phyloP scores from a whole-genome alignment of 2,113 vertebrate species.

The Limanda limanda region DNA sequence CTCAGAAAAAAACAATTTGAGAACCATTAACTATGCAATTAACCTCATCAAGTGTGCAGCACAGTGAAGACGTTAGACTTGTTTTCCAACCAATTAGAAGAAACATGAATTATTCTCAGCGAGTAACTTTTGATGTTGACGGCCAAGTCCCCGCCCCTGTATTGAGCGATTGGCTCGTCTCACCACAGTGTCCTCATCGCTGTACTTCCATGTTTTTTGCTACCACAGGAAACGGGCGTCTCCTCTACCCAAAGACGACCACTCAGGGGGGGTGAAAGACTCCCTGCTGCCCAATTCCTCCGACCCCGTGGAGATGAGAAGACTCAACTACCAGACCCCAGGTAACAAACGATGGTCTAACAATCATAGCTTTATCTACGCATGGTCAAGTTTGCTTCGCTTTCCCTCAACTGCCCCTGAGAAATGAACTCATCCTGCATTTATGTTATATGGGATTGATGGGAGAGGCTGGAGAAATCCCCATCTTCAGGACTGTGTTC shows the following conservation, averaged over 20 bases:
- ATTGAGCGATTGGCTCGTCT: not conserved
- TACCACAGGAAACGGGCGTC: conserved; percentile 94
- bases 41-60: conserved; percentile 54
- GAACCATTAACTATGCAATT: conserved; percentile 54
- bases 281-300: conserved; percentile 93
- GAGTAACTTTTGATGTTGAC: conserved; percentile 16
- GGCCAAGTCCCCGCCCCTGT: not conserved
- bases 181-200: conserved; percentile 4
- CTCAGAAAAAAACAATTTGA: conserved; percentile 50
- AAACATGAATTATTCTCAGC: conserved; percentile 16
- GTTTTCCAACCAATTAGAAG: conserved; percentile 11
- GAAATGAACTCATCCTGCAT: not conserved
- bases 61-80: conserved; percentile 9
- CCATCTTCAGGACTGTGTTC: too few species aligned
- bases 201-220: conserved; percentile 50
- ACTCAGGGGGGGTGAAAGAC: conserved; percentile 94
- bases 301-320: conserved; percentile 96
- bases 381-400: not conserved
- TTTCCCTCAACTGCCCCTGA: not conserved
- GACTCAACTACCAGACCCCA: conserved; percentile 98
- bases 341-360: conserved; percentile 77
- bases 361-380: not conserved
- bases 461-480: too few species aligned
- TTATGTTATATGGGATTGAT: not conserved
- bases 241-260: conserved; percentile 94